phyloP scores from a whole-genome alignment of 2,888 invertebrate species.

The Branchellion lobata region DNA sequence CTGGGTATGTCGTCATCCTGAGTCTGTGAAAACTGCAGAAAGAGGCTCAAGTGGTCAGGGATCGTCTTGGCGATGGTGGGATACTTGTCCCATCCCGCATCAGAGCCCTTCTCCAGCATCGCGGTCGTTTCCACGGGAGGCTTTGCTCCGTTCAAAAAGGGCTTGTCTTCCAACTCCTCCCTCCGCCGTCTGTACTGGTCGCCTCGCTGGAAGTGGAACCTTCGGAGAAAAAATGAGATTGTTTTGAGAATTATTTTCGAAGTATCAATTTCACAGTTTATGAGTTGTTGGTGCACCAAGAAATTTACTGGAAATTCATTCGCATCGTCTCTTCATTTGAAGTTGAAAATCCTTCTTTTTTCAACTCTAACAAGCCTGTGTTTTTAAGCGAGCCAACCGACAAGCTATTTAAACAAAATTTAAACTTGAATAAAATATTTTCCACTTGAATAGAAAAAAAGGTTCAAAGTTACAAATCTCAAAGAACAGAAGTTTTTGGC shows the following conservation, averaged over 20 bases:
- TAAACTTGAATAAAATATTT: too few relatives aligned
- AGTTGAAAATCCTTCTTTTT: too few relatives aligned
- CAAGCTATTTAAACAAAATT: too few relatives aligned
- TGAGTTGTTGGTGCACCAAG: neutral
- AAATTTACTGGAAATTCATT: too few relatives aligned
- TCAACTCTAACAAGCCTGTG: too few relatives aligned
- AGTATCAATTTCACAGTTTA: too few relatives aligned
- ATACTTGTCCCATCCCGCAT: slow-evolving; percentile 6
- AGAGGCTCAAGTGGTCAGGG: slow-evolving; percentile 45
- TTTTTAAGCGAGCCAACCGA: too few relatives aligned
- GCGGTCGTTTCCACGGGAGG: slow-evolving; percentile 7
- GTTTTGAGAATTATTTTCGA: neutral
- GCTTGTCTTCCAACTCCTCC: slow-evolving; percentile 44
- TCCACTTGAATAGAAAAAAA: neutral
- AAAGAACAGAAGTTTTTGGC: too few relatives aligned
- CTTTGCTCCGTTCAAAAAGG: slow-evolving; percentile 27
- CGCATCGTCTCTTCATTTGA: too few relatives aligned
- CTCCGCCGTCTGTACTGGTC: slow-evolving; percentile 45
- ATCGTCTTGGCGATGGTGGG: slow-evolving; percentile 42
- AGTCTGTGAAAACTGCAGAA: slow-evolving; percentile 43
- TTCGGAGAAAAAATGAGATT: neutral
- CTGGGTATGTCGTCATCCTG: slow-evolving; percentile 15
- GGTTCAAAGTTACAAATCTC: neutral
- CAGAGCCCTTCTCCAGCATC: slow-evolving; percentile 8
- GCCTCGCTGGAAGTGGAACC: slow-evolving; percentile 46